Evolutionary conservation across 2,113 vertebrate species (phyloP), one percentile per base, ranked within the genome.

Genomic region (Callorhinus ursinus): DNA sequence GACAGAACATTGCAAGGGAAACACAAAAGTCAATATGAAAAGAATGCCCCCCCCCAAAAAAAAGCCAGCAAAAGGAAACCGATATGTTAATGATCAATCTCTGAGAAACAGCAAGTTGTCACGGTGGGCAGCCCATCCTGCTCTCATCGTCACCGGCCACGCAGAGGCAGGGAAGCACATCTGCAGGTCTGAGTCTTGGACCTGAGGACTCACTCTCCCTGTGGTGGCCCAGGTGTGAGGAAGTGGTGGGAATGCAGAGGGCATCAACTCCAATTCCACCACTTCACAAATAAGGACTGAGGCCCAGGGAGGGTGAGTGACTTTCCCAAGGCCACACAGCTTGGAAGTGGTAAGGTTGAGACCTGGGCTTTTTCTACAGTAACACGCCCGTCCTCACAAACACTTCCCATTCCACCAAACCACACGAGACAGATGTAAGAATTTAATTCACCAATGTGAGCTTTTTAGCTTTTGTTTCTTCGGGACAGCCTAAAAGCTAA

Each of bases 1-100:
- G 65, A 94, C 22, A 92, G n/a, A 49, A 22, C 9, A 55, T 12
- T 88, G 33, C 95, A 95, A 88, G 86, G 71, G 39, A 88, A 93
- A 96, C 19, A 51, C 80, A 74, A 84, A 76, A 57, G 85, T n/a
- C 90, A 87, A 85, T 36, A 80, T 2, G 79, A 91, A 95, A 95
- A 95, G 36, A 95, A 63, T 31, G 86, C 33, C 26, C 77, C 46
- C 28, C 63, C 14, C 12, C 59, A 22, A n/a, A 6, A 76, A 85
- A 77, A 80, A 61, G 14, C 61, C 80, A 72, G 69, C 46, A 13
- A 74, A 83, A 90, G 69, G 53, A 90, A 91, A 49, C 42, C 51
- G 42, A 14, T 2, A 31, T 31, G n/a, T 46, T 72, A 84, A n/a
- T 26, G 53, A 69, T 49, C 61, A 4, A 10, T 22, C 89, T 49